phyloP scores from a whole-genome alignment of 2,797 vertebrate species.

The Anomalospiza imberbis region DNA sequence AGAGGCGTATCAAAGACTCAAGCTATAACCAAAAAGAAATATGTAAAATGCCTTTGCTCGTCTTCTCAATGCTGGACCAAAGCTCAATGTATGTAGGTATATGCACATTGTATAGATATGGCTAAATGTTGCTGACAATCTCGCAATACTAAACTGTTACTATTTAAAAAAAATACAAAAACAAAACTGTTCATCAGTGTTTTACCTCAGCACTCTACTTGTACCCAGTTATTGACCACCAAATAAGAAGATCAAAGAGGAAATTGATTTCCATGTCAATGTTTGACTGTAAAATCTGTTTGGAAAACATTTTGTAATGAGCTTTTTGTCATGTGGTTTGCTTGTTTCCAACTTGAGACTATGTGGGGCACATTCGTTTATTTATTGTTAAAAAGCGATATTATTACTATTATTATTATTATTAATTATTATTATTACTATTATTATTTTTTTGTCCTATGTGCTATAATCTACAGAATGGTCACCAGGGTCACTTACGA shows the following conservation, averaged over 20 bases:
- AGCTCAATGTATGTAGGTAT: constrained; percentile 94
- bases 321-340: constrained; percentile 83
- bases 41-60: constrained; percentile 87
- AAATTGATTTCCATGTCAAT: constrained; percentile 76
- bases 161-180: constrained; percentile 74
- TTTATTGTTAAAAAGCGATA: constrained; percentile 74
- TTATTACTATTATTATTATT: constrained; percentile 35
- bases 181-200: constrained; percentile 81
- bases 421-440: neutral
- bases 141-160: constrained; percentile 88
- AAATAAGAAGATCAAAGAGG: constrained; percentile 68
- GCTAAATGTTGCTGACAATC: constrained; percentile 99
- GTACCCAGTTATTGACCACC: constrained; percentile 79
- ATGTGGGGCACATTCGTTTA: constrained; percentile 78
- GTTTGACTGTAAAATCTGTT: constrained; percentile 77
- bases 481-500: constrained; percentile 82
- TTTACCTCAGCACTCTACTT: constrained; percentile 92
- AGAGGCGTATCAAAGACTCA: constrained; percentile 86
- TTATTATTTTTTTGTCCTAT: constrained; percentile 66
- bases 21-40: constrained; percentile 95
- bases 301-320: constrained; percentile 77
- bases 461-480: constrained; percentile 79
- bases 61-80: constrained; percentile 98
- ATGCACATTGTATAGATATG: constrained; percentile 98
- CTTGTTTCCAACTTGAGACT: constrained; percentile 79